A percentile compares a stretch with the other conserved stretches of the same genome.
Evolutionary conservation across 2,113 vertebrate genomes (phyloP).

Genomic region (Bombycilla garrulus): DNA sequence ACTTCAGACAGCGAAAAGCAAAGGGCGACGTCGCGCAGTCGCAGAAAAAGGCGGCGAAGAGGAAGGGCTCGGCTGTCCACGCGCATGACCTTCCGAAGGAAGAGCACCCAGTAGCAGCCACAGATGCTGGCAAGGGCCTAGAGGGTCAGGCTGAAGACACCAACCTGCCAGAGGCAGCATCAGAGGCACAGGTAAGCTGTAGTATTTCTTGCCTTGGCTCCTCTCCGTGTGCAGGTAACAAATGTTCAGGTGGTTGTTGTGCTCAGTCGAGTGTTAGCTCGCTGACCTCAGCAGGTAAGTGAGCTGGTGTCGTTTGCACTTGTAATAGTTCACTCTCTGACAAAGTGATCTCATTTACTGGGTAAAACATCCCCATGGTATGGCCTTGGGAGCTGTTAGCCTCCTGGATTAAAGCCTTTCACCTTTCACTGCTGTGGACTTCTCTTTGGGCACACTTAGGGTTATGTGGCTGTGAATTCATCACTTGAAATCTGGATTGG

Average conservation of each 20-base stretch:
- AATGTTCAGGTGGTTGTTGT: not conserved
- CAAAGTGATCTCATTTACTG: not conserved
- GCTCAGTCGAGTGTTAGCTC: not conserved
- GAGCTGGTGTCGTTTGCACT: not conserved
- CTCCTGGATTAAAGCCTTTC: not conserved
- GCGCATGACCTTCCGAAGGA: conserved; percentile 62
- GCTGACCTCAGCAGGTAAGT: not conserved
- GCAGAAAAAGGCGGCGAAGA: conserved; percentile 79
- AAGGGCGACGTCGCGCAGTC: conserved; percentile 69
- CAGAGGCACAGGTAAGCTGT: conserved; percentile 39
- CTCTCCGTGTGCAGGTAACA: accelerated
- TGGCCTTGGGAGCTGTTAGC: not conserved
- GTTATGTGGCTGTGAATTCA: not conserved
- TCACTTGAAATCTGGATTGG: not conserved
- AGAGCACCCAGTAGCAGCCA: conserved; percentile 56
- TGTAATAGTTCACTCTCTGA: not conserved
- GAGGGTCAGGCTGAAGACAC: not conserved
- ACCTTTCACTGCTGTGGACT: not conserved
- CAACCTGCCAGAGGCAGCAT: not conserved
- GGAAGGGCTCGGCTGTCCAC: conserved; percentile 76
- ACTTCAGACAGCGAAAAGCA: conserved; percentile 77
- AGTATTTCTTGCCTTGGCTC: not conserved
- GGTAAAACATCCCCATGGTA: accelerated
- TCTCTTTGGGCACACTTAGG: not conserved
- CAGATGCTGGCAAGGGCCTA: not conserved